Evolutionary conservation across 2,888 invertebrate species (phyloP), one percentile per base, ranked within the genome.

Genomic region (Eilema caniola): DNA sequence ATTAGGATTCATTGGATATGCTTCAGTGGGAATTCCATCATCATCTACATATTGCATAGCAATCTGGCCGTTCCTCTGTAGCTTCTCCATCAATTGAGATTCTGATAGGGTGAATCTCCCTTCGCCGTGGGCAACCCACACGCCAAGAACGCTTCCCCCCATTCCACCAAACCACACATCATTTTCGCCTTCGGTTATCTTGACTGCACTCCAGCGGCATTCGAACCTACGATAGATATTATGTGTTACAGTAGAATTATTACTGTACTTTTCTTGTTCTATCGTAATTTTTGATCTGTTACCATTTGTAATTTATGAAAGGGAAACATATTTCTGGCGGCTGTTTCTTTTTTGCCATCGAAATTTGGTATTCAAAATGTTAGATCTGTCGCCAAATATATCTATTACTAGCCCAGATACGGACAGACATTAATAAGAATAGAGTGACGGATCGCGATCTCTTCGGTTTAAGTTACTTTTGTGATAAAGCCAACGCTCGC

Each of bases 61-160:
- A 14, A 98, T 91, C 79, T 98, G 97, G 33, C 96, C 95, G 71
- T 96, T 95, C 0, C 85, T 81, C 66, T 94, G 94, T 60, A 97
- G 80, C 60, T 92, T 90, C 1, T 91, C 83, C 33, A 97, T 91
- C 25, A 97, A 85, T 0, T 77, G 69, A 0, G 94, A 78, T 56
- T 96, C 93, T 20, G 96, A 93, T 82, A 97, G 96, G 0, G 96
- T 95, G 84, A 98, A 98, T 76, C 96, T 95, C 78, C 99, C 99
- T 95, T 99, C 99, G 0, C 99, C 99, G 89, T 99, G 99, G 4
- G 99, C 99, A 3, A 98, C 96, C 99, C 99, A 99, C 80, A 99
- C 97, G 3, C 99, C 99, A n/a, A 99, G 95, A 1, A 97, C 95
- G n/a, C 98, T 97, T 37, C 96, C 97, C 70, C 97, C 97, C 98